phyloP scores from a whole-genome alignment of 30 jellyfish, hydroid and myxozoan species.

The Phacellophora camtschatica region DNA sequence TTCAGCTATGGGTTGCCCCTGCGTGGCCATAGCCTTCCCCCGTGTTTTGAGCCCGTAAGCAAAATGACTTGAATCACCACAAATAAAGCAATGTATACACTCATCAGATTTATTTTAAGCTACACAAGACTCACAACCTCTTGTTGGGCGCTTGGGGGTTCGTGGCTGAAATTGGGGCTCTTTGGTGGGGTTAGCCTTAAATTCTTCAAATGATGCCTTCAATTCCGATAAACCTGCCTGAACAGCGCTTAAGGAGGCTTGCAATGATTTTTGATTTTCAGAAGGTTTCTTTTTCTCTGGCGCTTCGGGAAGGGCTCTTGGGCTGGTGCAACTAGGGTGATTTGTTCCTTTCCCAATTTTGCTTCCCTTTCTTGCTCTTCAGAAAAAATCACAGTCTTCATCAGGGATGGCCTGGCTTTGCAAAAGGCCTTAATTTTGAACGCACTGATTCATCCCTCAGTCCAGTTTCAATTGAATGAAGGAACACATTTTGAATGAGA shows the following conservation, averaged over 20 bases:
- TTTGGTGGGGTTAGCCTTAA: constrained; percentile 4
- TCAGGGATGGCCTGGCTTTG: constrained; percentile 34
- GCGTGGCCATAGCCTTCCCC: constrained; percentile 31
- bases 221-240: constrained; percentile 22
- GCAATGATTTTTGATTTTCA: neutral
- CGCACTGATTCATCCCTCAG: constrained; percentile 44
- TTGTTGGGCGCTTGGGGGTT: neutral
- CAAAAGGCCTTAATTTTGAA: constrained; percentile 11
- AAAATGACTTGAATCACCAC: constrained; percentile 49
- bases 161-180: neutral
- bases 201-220: constrained; percentile 40
- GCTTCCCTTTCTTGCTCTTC: constrained; percentile 50
- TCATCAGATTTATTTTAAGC: constrained; percentile 17
- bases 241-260: constrained; percentile 32
- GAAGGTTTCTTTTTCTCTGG: constrained; percentile 4
- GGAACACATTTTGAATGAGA: constrained; percentile 23
- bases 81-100: constrained; percentile 45
- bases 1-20: constrained; percentile 43
- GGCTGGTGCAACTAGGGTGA: constrained; percentile 1
- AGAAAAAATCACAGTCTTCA: constrained; percentile 15
- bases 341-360: constrained; percentile 29
- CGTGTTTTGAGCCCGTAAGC: constrained; percentile 36
- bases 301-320: neutral
- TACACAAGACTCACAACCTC: constrained; percentile 30
- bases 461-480: constrained; percentile 51